Base-by-base conservation (phyloP, 2,797 vertebrate species). In the Chaenodraco wilsoni region DNA sequence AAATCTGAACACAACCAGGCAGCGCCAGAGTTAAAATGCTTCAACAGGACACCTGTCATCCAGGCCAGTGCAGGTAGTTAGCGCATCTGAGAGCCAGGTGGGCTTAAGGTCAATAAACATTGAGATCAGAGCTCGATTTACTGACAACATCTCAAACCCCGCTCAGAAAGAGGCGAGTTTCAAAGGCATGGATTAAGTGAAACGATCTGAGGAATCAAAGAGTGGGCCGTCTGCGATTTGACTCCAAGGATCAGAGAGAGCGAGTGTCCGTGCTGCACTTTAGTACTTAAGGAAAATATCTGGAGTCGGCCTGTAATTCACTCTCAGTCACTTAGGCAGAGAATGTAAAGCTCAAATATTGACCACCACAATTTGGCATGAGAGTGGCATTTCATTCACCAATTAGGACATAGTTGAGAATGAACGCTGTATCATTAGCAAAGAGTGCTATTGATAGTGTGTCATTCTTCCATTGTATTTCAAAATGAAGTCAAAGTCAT, bases 181-280 rank as follows among this genome's bases (percentile, higher is more conserved):
- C 69, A 64, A 81, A 83, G 72, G 63, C 37, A 8, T 21, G 61
- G 68, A 79, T 77, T 50, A 72, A 58, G 67, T 69, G 46, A 57
- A 76, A 70, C 16, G 57, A 66, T 79, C 64, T 16, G 12, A 19
- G 33, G 74, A 79, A 83, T 83, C 74, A 79, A 84, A 84, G 72
- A 50, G 3, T 43, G 64, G 21, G 46, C 37, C 58, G 51, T 17
- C 57, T 67, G 40, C 74, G 74, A 76, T 71, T 79, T 76, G 46
- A 78, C 77, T 86, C 43, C 58, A 73, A 71, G 68, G 73, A 74
- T 79, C 59, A 65, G 48, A 13, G 54, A 60, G 65, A 58, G 46
- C 10, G 17, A 19, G 58, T 48, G 66, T 69, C 73, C 2, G 19
- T 57, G 57, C 71, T 68, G 58, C 21, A 82, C 56, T 76, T 69